Evolutionary conservation across 2,113 vertebrate genomes (phyloP).

Genomic region (Pseudonaja textilis): DNA sequence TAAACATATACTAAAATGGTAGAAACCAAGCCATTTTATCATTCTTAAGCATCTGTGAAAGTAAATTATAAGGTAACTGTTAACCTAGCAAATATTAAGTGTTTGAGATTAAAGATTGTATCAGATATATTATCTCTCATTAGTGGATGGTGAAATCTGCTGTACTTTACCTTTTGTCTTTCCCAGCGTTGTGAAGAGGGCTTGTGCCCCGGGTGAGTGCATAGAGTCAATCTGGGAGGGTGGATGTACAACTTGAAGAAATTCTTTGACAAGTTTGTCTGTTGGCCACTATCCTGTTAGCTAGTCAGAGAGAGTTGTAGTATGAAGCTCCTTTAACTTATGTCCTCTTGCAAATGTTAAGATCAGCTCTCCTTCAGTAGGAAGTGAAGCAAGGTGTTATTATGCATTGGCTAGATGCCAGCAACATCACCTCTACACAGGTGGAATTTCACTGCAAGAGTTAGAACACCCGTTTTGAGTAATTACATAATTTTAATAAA

Average conservation of each 20-base stretch:
- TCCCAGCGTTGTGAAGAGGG: slow-evolving; percentile 50
- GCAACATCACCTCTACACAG: neutral
- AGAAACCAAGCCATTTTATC: neutral
- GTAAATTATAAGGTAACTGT: neutral
- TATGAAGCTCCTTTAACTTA: neutral
- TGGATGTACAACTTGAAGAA: neutral
- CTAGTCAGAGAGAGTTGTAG: accelerated
- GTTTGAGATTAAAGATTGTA: neutral
- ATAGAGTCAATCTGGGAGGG: neutral
- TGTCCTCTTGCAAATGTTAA: slow-evolving; percentile 24
- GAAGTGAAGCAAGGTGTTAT: neutral
- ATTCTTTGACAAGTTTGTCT: slow-evolving; percentile 1
- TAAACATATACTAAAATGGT: neutral
- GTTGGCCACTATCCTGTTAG: accelerated
- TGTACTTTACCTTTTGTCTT: slow-evolving; percentile 60
- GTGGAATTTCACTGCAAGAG: neutral
- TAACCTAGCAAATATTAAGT: neutral
- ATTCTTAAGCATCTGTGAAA: neutral
- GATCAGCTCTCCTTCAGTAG: slow-evolving; percentile 20
- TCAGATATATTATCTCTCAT: neutral
- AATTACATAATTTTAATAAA: neutral
- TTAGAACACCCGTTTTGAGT: accelerated
- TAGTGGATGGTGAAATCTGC: neutral
- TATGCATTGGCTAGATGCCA: neutral
- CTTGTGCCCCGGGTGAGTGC: slow-evolving; percentile 38